These are phyloP conservation scores for Sycophila sp. DNA, from an alignment of 1,140 invertebrate species.

Conservation along the genomic window DNA sequence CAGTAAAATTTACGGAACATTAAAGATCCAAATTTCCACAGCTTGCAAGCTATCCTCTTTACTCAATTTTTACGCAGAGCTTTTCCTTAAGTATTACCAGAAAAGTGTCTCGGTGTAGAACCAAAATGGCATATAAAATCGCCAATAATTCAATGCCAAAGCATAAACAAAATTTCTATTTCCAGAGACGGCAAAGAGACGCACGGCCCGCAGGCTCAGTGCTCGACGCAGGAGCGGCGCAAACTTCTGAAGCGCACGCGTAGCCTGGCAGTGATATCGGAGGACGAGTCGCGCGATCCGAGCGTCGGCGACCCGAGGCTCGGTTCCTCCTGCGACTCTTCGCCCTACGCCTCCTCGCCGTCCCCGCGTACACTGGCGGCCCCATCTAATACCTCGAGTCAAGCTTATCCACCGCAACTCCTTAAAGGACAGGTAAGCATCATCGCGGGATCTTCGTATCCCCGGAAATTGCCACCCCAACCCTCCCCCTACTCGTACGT, in stretches of 20 bases:
- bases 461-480: no score
- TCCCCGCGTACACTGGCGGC: constrained; percentile 54
- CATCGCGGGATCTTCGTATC: no score
- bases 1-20: no score
- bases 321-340: constrained; percentile 5
- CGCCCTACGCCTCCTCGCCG: neutral
- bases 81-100: no score
- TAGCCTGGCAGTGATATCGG: constrained; percentile 80
- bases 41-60: no score
- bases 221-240: constrained; percentile 59
- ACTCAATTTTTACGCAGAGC: no score
- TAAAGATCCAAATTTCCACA: no score
- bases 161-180: neutral
- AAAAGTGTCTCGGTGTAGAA: no score
- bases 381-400: constrained; percentile 80
- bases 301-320: constrained; percentile 43
- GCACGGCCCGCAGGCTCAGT: neutral
- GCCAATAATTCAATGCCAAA: neutral
- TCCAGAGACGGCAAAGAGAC: constrained; percentile 22
- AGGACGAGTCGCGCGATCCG: constrained; percentile 73
- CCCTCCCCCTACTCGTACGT: no score
- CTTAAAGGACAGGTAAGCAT: constrained; percentile 73
- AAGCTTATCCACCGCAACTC: constrained; percentile 79
- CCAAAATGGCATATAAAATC: no score
- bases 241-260: constrained; percentile 76